A percentile compares a stretch with the other conserved stretches of the same genome.
phyloP scores from a whole-genome alignment of 2,797 vertebrate genomes.

The Intellagama lesueurii region DNA sequence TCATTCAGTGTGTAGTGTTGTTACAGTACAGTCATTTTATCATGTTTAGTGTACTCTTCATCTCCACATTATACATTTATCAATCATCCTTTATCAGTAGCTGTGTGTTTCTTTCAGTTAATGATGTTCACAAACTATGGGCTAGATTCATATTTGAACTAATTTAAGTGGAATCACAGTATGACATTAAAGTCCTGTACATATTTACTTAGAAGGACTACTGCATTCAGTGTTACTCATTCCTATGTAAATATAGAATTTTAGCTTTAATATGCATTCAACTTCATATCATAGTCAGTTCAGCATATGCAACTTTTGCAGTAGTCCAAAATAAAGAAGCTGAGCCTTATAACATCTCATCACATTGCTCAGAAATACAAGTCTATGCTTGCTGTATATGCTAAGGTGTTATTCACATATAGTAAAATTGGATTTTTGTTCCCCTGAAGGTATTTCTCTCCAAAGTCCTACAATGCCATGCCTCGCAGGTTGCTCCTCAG shows the following conservation, averaged over 20 bases:
- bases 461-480: constrained; percentile 50
- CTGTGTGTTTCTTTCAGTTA: no score
- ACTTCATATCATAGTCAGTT: no score
- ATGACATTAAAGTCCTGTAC: neutral
- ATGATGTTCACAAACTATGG: no score
- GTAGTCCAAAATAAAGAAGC: neutral
- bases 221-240: neutral
- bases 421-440: constrained; percentile 2
- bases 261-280: neutral
- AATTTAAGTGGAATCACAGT: neutral
- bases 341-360: constrained; percentile 22
- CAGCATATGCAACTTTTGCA: neutral
- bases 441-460: constrained; percentile 77
- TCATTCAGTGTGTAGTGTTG: neutral
- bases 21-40: neutral
- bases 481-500: constrained; percentile 33
- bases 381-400: neutral
- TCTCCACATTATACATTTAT: neutral
- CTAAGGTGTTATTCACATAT: neutral
- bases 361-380: neutral
- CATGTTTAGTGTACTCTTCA: neutral
- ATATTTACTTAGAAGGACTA: neutral
- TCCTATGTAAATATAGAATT: neutral
- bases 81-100: no score
- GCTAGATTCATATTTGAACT: no score